Conservation (phyloP, 2,888 invertebrate species). For the Drosophila acutilabella region DNA sequence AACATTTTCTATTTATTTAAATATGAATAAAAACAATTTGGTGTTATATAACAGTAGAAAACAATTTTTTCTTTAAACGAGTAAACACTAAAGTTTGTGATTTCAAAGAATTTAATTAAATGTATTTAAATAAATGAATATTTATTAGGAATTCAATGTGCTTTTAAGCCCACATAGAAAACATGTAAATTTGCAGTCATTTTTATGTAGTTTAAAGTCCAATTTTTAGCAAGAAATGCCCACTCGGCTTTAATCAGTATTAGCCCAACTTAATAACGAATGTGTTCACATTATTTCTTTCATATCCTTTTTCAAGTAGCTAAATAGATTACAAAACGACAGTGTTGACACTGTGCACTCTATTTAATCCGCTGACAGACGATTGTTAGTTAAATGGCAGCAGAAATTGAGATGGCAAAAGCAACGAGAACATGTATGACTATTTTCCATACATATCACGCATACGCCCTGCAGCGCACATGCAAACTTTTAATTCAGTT, state of each 20-base stretch:
- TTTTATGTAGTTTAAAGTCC: no score
- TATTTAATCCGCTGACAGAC: background rate
- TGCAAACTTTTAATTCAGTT: constrained; percentile 56
- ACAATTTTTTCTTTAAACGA: no score
- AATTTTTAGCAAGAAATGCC: background rate
- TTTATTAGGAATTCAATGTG: no score
- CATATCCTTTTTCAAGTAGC: background rate
- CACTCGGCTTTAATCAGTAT: background rate
- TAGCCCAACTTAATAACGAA: background rate
- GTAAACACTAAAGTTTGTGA: no score
- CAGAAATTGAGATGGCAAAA: background rate
- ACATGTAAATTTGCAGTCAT: no score
- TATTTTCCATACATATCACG: constrained; percentile 29
- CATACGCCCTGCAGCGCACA: constrained; percentile 57
- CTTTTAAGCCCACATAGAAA: no score
- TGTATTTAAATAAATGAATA: no score
- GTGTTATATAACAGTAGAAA: no score
- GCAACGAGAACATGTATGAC: background rate
- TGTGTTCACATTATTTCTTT: background rate
- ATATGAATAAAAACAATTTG: no score
- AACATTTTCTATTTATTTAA: no score
- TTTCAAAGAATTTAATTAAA: no score
- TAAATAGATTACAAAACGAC: constrained; percentile 5
- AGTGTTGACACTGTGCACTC: background rate
- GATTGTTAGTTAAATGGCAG: constrained; percentile 9